These are phyloP conservation scores for Camponotus vicinus DNA, from an alignment of 1,140 invertebrate genomes.

Conservation along the genomic window DNA sequence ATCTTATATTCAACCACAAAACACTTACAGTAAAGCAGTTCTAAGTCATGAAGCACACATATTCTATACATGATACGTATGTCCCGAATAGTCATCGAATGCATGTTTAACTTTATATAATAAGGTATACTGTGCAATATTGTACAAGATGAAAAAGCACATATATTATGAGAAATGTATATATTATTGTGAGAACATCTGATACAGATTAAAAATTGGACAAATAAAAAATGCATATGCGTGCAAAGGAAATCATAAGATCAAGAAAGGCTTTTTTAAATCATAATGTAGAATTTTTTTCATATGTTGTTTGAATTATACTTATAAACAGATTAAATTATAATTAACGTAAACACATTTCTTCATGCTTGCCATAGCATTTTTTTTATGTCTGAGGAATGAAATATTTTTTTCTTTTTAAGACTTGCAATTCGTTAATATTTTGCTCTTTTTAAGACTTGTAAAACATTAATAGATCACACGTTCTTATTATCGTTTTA, in stretches of 20 bases:
- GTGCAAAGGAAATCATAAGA: slow-evolving; percentile 10
- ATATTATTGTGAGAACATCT: neutral
- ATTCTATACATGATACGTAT: neutral
- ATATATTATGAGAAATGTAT: neutral
- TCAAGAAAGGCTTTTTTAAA: neutral
- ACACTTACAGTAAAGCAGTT: neutral
- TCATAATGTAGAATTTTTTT: slow-evolving; percentile 1
- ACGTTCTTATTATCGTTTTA: neutral
- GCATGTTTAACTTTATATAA: neutral
- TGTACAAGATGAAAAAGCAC: neutral
- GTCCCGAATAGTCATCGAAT: neutral
- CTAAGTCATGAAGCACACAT: neutral
- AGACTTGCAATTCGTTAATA: neutral
- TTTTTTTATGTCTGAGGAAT: slow-evolving; percentile 2
- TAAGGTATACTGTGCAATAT: slow-evolving; percentile 27
- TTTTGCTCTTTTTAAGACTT: neutral
- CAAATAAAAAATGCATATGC: slow-evolving; percentile 1
- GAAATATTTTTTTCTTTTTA: neutral
- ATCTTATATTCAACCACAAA: neutral
- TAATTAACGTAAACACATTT: neutral
- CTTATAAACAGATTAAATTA: neutral
- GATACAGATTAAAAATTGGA: slow-evolving; percentile 2
- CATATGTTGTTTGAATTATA: slow-evolving; percentile 22
- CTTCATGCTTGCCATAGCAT: neutral
- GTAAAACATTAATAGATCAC: neutral